Conservation (phyloP, 64 coral and sea anemone species). For the Porites australiensis region DNA sequence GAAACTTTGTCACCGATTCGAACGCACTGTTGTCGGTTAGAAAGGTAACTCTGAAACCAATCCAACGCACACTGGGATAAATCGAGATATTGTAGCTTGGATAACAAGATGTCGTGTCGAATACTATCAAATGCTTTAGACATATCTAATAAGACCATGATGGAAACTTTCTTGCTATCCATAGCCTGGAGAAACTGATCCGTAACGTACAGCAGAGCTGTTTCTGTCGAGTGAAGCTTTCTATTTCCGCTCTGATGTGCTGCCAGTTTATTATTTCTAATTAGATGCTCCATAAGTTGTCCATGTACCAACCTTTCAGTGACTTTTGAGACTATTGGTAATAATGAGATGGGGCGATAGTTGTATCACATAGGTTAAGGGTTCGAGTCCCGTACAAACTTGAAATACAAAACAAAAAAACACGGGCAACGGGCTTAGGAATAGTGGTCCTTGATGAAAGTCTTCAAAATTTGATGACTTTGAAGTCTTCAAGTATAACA, state of each 20-base stretch:
- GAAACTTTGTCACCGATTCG: constrained; percentile 2
- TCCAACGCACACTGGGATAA: neutral
- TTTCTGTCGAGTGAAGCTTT: neutral
- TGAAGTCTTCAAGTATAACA: too few species aligned
- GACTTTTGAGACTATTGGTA: too few species aligned
- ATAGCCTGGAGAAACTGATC: constrained; percentile 31
- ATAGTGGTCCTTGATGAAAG: too few species aligned
- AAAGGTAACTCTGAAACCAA: neutral
- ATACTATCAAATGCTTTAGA: too few species aligned
- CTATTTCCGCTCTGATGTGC: constrained; percentile 6
- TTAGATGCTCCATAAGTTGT: neutral
- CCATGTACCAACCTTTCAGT: too few species aligned
- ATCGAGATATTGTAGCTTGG: constrained; percentile 8
- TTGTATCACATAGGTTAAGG: too few species aligned
- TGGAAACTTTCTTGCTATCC: neutral
- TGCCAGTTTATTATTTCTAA: constrained; percentile 26
- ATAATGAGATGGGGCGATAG: too few species aligned
- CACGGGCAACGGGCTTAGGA: too few species aligned
- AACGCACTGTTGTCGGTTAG: neutral
- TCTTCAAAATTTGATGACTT: too few species aligned
- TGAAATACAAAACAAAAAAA: too few species aligned
- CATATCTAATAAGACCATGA: too few species aligned
- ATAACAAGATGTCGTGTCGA: neutral
- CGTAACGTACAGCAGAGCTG: constrained; percentile 24
- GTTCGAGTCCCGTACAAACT: too few species aligned